phyloP scores from a whole-genome alignment of 2,113 vertebrate species.

The Boleophthalmus pectinirostris region DNA sequence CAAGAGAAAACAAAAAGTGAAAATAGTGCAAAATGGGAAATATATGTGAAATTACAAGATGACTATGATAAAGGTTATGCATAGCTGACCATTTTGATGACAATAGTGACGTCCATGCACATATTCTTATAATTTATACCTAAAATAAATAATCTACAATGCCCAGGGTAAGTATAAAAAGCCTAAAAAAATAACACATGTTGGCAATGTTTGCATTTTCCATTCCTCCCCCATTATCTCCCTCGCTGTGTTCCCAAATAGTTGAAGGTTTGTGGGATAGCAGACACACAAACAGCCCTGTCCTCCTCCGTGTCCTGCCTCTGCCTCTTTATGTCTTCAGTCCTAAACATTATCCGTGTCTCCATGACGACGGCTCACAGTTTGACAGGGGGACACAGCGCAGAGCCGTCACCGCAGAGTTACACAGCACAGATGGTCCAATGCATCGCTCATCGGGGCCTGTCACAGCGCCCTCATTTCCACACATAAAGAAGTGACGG shows the following conservation, averaged over 20 bases:
- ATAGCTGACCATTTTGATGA: too few relatives aligned
- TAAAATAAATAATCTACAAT: too few relatives aligned
- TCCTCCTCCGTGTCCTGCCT: slow-evolving; percentile 2
- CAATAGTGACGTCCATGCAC: too few relatives aligned
- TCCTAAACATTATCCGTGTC: slow-evolving; percentile 74
- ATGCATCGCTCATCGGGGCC: slow-evolving; percentile 70
- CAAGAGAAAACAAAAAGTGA: too few relatives aligned
- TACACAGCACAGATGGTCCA: slow-evolving; percentile 73
- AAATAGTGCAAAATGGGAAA: too few relatives aligned
- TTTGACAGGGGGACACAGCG: slow-evolving; percentile 72
- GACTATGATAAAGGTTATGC: too few relatives aligned
- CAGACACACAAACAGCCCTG: slow-evolving; percentile 18
- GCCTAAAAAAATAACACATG: not conserved
- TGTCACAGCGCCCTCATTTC: slow-evolving; percentile 71
- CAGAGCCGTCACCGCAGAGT: slow-evolving; percentile 69
- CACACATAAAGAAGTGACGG: slow-evolving; percentile 51
- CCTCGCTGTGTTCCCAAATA: not conserved
- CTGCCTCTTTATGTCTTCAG: slow-evolving; percentile 52
- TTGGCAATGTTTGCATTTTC: not conserved
- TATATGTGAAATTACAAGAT: too few relatives aligned
- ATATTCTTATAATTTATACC: too few relatives aligned
- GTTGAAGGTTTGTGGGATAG: not conserved
- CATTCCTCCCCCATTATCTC: not conserved
- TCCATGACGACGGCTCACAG: slow-evolving; percentile 75
- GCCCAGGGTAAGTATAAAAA: too few relatives aligned